Evolutionary conservation across 2,113 vertebrate species (phyloP).

Genomic region (Stigmatopora argus): DNA sequence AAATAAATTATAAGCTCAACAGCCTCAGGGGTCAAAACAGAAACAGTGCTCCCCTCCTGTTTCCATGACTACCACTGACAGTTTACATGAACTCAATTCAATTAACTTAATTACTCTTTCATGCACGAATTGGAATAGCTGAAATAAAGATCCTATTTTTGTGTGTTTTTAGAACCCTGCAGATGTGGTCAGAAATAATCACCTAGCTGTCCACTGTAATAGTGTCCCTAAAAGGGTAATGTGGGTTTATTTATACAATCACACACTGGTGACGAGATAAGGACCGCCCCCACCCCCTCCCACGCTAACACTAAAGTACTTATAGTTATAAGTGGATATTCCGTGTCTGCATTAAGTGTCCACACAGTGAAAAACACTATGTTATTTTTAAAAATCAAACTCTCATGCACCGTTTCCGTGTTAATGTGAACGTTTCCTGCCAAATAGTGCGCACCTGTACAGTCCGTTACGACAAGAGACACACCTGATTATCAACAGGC

Average conservation of each 20-base stretch:
- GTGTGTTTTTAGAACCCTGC: too few relatives aligned
- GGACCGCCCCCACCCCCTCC: too few relatives aligned
- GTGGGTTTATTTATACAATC: too few relatives aligned
- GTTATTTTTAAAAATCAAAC: neutral
- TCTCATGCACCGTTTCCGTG: neutral
- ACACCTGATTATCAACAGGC: neutral
- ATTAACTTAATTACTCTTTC: neutral
- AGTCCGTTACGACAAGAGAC: neutral
- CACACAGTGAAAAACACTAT: neutral
- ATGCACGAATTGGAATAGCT: neutral
- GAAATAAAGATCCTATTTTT: too few relatives aligned
- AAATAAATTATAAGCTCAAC: neutral
- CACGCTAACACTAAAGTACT: neutral
- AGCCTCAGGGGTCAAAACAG: neutral
- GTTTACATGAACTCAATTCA: neutral
- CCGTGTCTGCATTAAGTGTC: neutral
- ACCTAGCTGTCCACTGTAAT: too few relatives aligned
- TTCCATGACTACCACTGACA: constrained; percentile 31
- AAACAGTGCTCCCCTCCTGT: constrained; percentile 20
- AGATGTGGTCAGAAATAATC: too few relatives aligned
- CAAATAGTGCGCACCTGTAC: neutral
- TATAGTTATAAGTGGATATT: neutral
- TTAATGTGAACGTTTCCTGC: neutral
- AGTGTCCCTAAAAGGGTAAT: too few relatives aligned
- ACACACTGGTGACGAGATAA: too few relatives aligned